Evolutionary conservation across 2,113 vertebrate genomes (phyloP).

Genomic region (Tetraodon nigroviridis): DNA sequence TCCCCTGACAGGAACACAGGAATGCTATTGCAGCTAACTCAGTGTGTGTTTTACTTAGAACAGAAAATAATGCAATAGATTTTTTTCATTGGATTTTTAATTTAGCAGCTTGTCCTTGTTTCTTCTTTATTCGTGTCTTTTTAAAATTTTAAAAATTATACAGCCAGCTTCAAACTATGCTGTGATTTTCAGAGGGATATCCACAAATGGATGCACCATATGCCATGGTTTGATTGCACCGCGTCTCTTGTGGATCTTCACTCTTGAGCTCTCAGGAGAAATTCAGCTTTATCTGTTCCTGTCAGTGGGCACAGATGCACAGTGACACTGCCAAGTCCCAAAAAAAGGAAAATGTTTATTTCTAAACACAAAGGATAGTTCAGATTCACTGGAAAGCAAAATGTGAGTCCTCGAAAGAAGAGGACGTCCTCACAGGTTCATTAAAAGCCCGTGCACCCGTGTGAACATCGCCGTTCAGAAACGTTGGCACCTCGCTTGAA

Average conservation of each 20-base stretch:
- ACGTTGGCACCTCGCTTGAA: too few species aligned
- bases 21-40: too few species aligned
- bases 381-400: background rate
- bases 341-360: slow-evolving; percentile 3
- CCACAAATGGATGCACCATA: slow-evolving; percentile 49
- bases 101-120: background rate
- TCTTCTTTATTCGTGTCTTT: slow-evolving; percentile 10
- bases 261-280: slow-evolving; percentile 17
- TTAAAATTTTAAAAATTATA: background rate
- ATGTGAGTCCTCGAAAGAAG: too few species aligned
- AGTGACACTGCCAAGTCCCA: slow-evolving; percentile 21
- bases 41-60: too few species aligned
- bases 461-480: too few species aligned
- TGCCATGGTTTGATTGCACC: slow-evolving; percentile 19
- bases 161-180: background rate
- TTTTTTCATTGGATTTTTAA: background rate
- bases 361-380: slow-evolving; percentile 2
- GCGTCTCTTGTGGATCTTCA: slow-evolving; percentile 37
- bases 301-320: slow-evolving; percentile 24
- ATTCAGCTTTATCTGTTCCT: slow-evolving; percentile 10
- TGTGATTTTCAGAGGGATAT: slow-evolving; percentile 31
- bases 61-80: too few species aligned
- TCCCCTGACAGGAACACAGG: too few species aligned
- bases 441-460: too few species aligned
- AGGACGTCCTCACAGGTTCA: too few species aligned